These are phyloP conservation scores for Linnaemya tessellans DNA, from an alignment of 2,888 invertebrate genomes.

Conservation along the genomic window DNA sequence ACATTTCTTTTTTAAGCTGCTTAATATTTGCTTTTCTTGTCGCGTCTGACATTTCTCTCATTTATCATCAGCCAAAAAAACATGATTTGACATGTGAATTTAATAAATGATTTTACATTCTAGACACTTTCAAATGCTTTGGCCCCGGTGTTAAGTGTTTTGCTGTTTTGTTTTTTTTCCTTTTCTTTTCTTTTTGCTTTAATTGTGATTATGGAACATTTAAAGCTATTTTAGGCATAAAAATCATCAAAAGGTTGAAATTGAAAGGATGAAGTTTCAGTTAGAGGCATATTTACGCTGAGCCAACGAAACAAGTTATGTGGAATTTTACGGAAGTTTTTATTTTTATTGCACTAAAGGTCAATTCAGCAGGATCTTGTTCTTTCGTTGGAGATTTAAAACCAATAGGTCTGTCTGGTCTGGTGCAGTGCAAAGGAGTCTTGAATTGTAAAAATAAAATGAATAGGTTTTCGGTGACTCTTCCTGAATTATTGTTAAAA, in stretches of 20 bases:
- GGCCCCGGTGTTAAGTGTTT: conserved; percentile 53
- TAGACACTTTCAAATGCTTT: conserved; percentile 46
- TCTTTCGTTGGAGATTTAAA: no score
- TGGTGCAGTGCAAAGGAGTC: no score
- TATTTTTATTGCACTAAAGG: not conserved
- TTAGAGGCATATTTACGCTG: not conserved
- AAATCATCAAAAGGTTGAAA: conserved; percentile 2
- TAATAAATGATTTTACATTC: conserved; percentile 60
- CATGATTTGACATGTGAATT: conserved; percentile 64
- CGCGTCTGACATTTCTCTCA: conserved; percentile 27
- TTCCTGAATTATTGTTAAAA: no score
- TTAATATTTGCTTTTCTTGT: conserved; percentile 52
- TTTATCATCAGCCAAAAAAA: conserved; percentile 39
- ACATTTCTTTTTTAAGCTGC: conserved; percentile 55
- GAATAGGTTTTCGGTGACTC: no score
- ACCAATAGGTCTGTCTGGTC: no score
- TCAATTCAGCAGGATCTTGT: no score
- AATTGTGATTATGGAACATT: not conserved
- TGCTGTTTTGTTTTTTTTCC: no score
- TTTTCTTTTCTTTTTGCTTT: not conserved
- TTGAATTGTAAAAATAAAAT: no score
- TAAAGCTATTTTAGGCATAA: not conserved
- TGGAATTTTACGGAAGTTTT: not conserved
- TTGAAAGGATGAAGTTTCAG: not conserved
- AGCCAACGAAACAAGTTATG: not conserved